Base-by-base conservation (phyloP, 1,140 invertebrate genomes). In the Subanguina moxae region DNA sequence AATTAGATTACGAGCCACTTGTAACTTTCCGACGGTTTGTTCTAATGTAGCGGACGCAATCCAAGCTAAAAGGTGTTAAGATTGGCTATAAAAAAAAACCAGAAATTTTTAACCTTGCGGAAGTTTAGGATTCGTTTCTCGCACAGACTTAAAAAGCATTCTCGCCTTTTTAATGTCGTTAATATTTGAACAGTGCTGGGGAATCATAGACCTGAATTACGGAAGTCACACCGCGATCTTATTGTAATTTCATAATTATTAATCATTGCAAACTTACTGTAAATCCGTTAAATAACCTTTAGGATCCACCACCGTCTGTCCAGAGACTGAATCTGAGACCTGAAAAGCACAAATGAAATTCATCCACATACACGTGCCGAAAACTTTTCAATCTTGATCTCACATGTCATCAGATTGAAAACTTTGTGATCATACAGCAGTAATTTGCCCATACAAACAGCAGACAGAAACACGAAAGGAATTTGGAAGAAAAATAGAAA, bases 101-200 rank as follows among this genome's bases (percentile, higher is more conserved):
- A 15, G 15, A 66, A 11, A 27, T 32, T 28, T 13, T 23, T 62
- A 67, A 83, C 83, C 83, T 19, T 94, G 94, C 21, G 94, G 93
- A 87, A 97, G 94, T 83, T 95, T 95, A 0, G 94, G 95, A 87
- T 98, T 98, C 0, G 94, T 98, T 84, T 99, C 95, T 58, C 95
- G 86, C 0, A 99, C 93, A 52, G 93, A 97, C 82, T 98, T 98
- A 1, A 99, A 83, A 15, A 99, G 84, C n/a, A 97, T 84, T 67
- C 95, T 86, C 0, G 94, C 94, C 84, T 98, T 99, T 83, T 99
- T 99, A 5, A 98, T 95, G 82, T 99, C 95, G 84, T 94, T 95
- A 30, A 98, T 97, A 83, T 99, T 95, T 11, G 93, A 94, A 8
- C 94, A 94, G 84, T 96, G 93, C 19, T 91, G 91, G 0, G 95